Base-by-base conservation (phyloP, 2,113 vertebrate species). In the Motacilla alba region DNA sequence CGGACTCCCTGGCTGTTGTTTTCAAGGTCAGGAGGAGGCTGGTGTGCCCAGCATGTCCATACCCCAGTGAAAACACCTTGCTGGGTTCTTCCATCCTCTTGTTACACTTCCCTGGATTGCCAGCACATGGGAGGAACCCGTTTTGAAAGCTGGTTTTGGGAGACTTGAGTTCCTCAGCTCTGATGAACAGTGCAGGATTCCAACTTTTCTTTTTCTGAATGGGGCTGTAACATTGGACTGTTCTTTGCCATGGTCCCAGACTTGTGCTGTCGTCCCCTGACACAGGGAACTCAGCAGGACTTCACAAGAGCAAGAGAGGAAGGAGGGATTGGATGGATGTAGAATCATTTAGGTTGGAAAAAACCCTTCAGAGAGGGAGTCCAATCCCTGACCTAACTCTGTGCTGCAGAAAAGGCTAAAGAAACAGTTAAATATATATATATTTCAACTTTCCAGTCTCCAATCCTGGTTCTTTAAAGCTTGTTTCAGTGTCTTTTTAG, bases 401-500 rank as follows among this genome's bases (percentile, higher is more conserved):
- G 13, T 60, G 59, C 67, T 53, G 44, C 44, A 91, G 76, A 64
- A 87, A 90, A 81, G 59, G 15, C 84, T 90, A 76, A 90, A 73
- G 30, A 83, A 89, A 27, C n/a, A 19, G 53, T 58, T 78, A 49
- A 26, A 31, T 30, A 37, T 4, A 6, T 37, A 2, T 44, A 2
- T 49, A 7, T 75, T 62, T 87, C 33, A 44, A 56, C 49, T 92
- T 89, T 63, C 39, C 20, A 21, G 12, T 39, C 52, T 53, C 58
- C 47, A 23, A 0, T 46, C 26, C 43, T 74, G 21, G 3, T 56
- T 74, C 68, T 81, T 81, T 70, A 70, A 85, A 88, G 78, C 75
- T 77, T 74, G 2, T 70, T 85, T 76, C 4, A 2, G 35, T 89
- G 76, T 78, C 60, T 87, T 72, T 67, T 87, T 68, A 94, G 93